Conservation (phyloP, 92 coral and sea anemone species). For the Parazoanthus atlanticus region DNA sequence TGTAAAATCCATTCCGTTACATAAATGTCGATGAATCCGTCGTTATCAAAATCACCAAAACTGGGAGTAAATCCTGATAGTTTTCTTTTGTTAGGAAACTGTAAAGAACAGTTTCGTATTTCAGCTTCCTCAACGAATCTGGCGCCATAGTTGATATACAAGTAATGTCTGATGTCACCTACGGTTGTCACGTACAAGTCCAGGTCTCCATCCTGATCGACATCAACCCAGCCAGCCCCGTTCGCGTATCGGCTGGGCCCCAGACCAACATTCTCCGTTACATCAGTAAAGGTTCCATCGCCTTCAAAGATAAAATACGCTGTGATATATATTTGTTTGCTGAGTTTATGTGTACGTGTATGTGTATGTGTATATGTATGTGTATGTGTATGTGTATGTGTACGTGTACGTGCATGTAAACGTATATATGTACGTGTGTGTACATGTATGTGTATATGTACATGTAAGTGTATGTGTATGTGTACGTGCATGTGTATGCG, state of each 20-base stretch:
- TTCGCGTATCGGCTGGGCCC: conserved; percentile 89
- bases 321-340: not conserved
- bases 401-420: too few species aligned
- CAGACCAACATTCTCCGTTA: conserved; percentile 70
- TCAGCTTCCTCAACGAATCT: conserved; percentile 82
- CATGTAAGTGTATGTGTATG: too few species aligned
- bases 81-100: conserved; percentile 77
- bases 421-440: too few species aligned
- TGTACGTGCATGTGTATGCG: too few species aligned
- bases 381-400: too few species aligned
- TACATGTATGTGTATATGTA: too few species aligned
- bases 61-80: conserved; percentile 94
- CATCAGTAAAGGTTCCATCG: conserved; percentile 89
- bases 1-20: conserved; percentile 95
- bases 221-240: conserved; percentile 97
- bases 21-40: conserved; percentile 88
- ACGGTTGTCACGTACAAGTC: conserved; percentile 94
- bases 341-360: too few species aligned
- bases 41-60: conserved; percentile 91
- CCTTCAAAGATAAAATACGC: conserved; percentile 45
- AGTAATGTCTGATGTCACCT: conserved; percentile 83
- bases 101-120: conserved; percentile 83
- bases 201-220: conserved; percentile 94
- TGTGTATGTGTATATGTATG: too few species aligned
- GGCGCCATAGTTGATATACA: conserved; percentile 84